Base-by-base conservation (phyloP, 2,888 invertebrate genomes). In the Polymixis flavicincta region DNA sequence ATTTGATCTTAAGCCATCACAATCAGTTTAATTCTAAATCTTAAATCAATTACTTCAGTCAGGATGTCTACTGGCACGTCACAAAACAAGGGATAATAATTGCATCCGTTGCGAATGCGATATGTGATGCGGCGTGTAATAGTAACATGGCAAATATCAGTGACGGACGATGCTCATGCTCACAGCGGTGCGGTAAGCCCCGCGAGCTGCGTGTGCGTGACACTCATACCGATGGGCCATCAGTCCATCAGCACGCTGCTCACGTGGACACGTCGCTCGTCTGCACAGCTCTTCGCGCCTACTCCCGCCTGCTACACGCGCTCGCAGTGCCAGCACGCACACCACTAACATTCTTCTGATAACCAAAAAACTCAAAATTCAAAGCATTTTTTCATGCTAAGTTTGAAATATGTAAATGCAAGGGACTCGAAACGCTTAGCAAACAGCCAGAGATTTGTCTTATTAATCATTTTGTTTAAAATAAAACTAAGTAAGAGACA, bases 201-300 rank as follows among this genome's bases (percentile, higher is more conserved):
- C 79, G 80, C 67, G 54, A 71, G 45, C 64, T 50, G 42, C 22
- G 76, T 4, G 59, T 55, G 76, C 87, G 87, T 87, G 88, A 65
- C 67, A n/a, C 68, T 72, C 88, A 84, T 86, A 88, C 86, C 74
- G 84, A 86, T 84, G 72, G 54, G 54, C 48, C 57, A 42, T 2
- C 60, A 25, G 22, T 22, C 61, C 76, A 80, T 85, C 78, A 71
- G 67, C 69, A 87, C 60, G 57, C 88, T 37, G 60, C 76, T 85
- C 86, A 87, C 84, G 86, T 80, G 73, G 68, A 19, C 48, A 32
- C 54, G 61, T 60, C 55, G 2, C 59, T 74, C 64, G 72, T 70
- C 76, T 77, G 74, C 64, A 42, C 60, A 28, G 48, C 63, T 84
- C 76, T 69, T 37, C 42, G 52, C 74, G 19, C 65, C 22, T 22